These are phyloP conservation scores for Triplophysa yarkandensis DNA, from an alignment of 2,797 vertebrate species.

Conservation along the genomic window DNA sequence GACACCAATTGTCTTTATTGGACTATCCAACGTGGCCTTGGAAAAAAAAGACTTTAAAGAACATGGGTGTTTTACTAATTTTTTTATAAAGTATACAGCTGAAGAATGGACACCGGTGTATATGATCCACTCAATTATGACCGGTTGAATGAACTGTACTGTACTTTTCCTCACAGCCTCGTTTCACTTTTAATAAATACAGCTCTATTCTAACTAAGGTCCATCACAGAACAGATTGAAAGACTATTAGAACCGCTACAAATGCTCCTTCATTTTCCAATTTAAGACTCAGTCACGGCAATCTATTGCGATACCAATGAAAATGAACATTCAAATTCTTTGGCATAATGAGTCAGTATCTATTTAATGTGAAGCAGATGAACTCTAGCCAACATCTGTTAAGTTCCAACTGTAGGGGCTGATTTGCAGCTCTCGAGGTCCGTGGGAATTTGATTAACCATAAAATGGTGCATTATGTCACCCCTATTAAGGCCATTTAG, in stretches of 20 bases:
- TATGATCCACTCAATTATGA: not conserved
- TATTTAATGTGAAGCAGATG: constrained; percentile 60
- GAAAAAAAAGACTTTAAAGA: no score
- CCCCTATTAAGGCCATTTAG: constrained; percentile 72
- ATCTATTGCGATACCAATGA: constrained; percentile 27
- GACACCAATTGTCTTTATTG: no score
- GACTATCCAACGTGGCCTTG: no score
- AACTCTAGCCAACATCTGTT: constrained; percentile 69
- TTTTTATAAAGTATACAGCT: no score
- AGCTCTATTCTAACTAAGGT: not conserved
- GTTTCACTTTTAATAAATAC: not conserved
- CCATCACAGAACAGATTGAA: not conserved
- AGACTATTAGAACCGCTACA: not conserved
- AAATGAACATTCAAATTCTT: constrained; percentile 57
- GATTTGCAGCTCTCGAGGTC: constrained; percentile 65
- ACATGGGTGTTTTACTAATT: no score
- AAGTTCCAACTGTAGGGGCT: constrained; percentile 59
- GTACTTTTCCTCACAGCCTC: not conserved
- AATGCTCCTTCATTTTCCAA: constrained; percentile 18
- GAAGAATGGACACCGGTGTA: not conserved
- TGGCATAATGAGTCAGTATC: constrained; percentile 58
- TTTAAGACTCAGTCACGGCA: constrained; percentile 15
- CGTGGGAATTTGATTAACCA: constrained; percentile 78
- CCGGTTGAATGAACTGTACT: not conserved
- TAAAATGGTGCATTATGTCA: constrained; percentile 79